Conservation (phyloP, 2,113 vertebrate genomes). For the Hystrix cristata region DNA sequence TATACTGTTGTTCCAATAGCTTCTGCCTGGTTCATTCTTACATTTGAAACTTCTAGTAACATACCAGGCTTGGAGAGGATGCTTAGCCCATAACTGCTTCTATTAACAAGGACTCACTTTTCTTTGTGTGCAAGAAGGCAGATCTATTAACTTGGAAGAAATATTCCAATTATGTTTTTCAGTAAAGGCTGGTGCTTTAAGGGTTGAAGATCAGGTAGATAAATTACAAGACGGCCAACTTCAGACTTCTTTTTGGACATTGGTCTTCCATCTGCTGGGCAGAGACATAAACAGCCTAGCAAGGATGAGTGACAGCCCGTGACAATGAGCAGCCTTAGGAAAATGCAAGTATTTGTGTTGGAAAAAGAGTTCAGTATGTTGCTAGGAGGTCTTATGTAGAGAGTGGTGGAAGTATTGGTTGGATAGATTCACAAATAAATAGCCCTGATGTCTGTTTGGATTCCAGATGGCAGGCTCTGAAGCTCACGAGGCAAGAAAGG, state of each 20-base stretch:
- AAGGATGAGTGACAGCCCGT: constrained; percentile 10
- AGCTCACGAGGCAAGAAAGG: neutral
- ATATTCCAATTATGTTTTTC: constrained; percentile 29
- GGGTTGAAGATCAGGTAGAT: neutral
- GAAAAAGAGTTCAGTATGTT: constrained; percentile 7
- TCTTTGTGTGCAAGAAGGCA: neutral
- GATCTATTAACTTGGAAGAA: constrained; percentile 48
- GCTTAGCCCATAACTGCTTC: neutral
- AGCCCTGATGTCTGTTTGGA: neutral
- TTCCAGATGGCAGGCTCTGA: neutral
- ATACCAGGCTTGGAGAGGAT: neutral
- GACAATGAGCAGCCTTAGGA: constrained; percentile 11
- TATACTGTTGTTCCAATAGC: neutral
- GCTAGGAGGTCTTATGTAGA: neutral
- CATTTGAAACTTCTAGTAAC: neutral
- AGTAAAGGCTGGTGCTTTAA: neutral
- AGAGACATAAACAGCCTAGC: neutral
- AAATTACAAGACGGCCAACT: constrained; percentile 40
- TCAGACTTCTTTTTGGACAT: constrained; percentile 1
- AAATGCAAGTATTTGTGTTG: constrained; percentile 48
- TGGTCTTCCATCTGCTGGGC: neutral
- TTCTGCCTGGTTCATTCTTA: neutral
- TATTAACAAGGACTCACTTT: neutral
- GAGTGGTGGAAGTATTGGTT: neutral
- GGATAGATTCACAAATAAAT: neutral